These are phyloP conservation scores for Strigamia transsilvanica DNA, from an alignment of 2,888 invertebrate species.

Conservation along the genomic window DNA sequence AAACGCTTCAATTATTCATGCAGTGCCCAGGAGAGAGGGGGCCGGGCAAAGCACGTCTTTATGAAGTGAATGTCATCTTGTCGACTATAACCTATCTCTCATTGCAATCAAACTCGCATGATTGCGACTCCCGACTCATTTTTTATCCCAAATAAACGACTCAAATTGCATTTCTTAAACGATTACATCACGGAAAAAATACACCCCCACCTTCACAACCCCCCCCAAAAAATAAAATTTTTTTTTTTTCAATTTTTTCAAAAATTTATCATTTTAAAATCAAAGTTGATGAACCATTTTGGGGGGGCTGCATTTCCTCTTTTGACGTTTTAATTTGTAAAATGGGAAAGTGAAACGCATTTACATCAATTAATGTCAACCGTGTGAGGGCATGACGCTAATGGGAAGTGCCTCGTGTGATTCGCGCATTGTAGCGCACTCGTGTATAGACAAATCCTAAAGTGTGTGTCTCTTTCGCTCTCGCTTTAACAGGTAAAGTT, in stretches of 20 bases:
- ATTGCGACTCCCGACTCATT: conserved; percentile 39
- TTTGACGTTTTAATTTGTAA: conserved; percentile 74
- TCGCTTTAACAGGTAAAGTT: conserved; percentile 35
- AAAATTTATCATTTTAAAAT: conserved; percentile 6
- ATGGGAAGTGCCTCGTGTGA: conserved; percentile 48
- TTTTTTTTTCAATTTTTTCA: neutral
- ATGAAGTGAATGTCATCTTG: conserved; percentile 52
- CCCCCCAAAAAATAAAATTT: neutral
- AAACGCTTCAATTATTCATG: conserved; percentile 52
- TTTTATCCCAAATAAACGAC: conserved; percentile 12
- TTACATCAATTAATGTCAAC: conserved; percentile 73
- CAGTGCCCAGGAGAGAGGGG: conserved; percentile 10
- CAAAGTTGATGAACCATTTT: conserved; percentile 50
- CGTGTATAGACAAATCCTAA: neutral
- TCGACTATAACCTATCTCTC: conserved; percentile 44
- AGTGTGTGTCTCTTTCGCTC: too few species aligned
- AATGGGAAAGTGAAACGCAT: conserved; percentile 71
- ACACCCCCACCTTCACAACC: too few species aligned
- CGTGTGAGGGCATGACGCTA: conserved; percentile 53
- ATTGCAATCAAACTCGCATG: conserved; percentile 46
- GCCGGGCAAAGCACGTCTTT: conserved; percentile 27
- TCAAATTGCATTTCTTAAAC: conserved; percentile 42
- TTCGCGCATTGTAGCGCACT: neutral
- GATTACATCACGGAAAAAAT: neutral
- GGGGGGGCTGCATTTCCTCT: conserved; percentile 23